Percentiles rank a stretch among this genome's conserved stretches.
Conservation (phyloP, 2,797 vertebrate genomes). For the Gymnopithys bicolor region DNA sequence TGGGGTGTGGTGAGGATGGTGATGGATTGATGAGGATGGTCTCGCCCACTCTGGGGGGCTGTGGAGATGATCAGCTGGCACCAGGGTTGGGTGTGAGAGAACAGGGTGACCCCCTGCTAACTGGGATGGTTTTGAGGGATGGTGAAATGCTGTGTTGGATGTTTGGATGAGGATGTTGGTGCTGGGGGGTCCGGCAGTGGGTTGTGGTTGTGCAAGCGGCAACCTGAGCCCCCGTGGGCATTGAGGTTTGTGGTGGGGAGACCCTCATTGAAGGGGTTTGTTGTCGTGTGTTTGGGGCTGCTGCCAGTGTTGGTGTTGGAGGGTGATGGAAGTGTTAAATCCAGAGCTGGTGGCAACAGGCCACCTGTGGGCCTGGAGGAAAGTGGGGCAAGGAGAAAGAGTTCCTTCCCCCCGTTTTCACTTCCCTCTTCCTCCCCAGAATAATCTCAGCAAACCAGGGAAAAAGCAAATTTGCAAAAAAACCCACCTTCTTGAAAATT, state of each 20-base stretch:
- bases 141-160: neutral
- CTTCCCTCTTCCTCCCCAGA: neutral
- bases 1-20: accelerated
- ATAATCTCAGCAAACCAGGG: neutral
- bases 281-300: accelerated
- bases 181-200: neutral
- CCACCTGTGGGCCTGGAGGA: neutral
- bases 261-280: neutral
- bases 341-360: neutral
- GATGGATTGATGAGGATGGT: neutral
- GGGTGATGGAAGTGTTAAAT: neutral
- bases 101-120: neutral
- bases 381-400: neutral
- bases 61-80: neutral
- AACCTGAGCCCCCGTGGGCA: neutral
- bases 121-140: accelerated
- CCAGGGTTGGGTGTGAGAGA: accelerated
- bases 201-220: neutral
- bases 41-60: accelerated
- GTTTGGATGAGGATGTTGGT: neutral
- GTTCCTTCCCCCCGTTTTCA: neutral
- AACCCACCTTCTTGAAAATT: neutral
- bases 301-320: neutral
- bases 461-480: neutral
- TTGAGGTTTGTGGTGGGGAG: neutral